Evolutionary conservation across 2,888 invertebrate species (phyloP), one percentile per base, ranked within the genome.

Genomic region (Mallateleia sp.): DNA sequence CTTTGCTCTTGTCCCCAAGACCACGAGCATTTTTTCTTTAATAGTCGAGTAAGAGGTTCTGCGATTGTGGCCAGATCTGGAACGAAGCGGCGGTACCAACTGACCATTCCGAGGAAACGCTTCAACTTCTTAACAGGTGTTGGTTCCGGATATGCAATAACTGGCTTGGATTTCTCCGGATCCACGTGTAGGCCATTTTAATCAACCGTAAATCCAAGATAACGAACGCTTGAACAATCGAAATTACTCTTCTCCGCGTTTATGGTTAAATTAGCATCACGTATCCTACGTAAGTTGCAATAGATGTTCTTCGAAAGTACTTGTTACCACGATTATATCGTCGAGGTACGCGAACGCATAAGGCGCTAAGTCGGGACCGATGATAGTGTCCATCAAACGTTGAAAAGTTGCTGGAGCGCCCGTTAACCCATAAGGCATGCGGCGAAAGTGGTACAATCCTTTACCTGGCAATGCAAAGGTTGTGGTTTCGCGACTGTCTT

Each of bases 401-500:
- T n/a, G n/a, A n/a, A n/a, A n/a, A n/a, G n/a, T n/a, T n/a, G n/a
- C n/a, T n/a, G n/a, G n/a, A n/a, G n/a, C n/a, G n/a, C n/a, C n/a
- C n/a, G n/a, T n/a, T n/a, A n/a, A n/a, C n/a, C n/a, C n/a, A n/a
- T n/a, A n/a, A n/a, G n/a, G n/a, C n/a, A n/a, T n/a, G n/a, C n/a
- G n/a, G 11, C 24, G 58, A 32, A 88, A 88, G 8, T 89, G 87
- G 18, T 80, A 88, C 0, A 86, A 50, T 2, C 85, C 86, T 3
- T 66, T 80, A 0, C 86, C 84, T 2, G 81, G 84, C 0, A 87
- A 79, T 0, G 69, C 28, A 25, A 87, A 89, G 0, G 89, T 85
- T 1, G 72, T 81, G 6, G 87, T 85, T 15, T 90, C 90, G 8
- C 79, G 28, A 6, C 89, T 89, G 0, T 62, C 32, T 28, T 88